A percentile compares a stretch with the other conserved stretches of the same genome.
These are phyloP conservation scores for Xiphophorus hellerii DNA, from an alignment of 2,113 vertebrate species.

Conservation along the genomic window DNA sequence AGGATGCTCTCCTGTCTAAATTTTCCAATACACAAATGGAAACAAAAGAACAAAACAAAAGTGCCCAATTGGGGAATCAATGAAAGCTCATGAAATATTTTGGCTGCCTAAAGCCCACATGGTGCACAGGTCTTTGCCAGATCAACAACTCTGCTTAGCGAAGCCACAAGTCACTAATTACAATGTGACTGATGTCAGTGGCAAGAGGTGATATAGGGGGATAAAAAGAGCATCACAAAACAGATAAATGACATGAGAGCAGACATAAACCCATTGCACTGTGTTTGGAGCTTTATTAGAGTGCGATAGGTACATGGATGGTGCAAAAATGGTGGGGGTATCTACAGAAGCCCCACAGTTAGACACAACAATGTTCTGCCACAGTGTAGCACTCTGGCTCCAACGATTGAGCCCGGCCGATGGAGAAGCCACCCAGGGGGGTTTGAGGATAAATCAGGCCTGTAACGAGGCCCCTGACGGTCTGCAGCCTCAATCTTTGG, in stretches of 20 bases:
- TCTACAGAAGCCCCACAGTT: neutral
- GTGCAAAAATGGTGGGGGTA: slow-evolving; percentile 13
- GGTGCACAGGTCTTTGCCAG: slow-evolving; percentile 20
- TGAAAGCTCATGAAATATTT: slow-evolving; percentile 27
- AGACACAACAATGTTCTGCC: slow-evolving; percentile 12
- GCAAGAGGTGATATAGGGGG: slow-evolving; percentile 1
- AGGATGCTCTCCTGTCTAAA: too few relatives aligned
- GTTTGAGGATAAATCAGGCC: slow-evolving; percentile 74
- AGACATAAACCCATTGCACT: slow-evolving; percentile 20
- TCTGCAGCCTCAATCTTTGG: slow-evolving; percentile 40
- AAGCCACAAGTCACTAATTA: slow-evolving; percentile 53
- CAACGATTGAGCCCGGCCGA: slow-evolving; percentile 30
- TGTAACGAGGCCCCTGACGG: slow-evolving; percentile 61
- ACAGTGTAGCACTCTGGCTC: slow-evolving; percentile 33
- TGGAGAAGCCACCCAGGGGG: slow-evolving; percentile 70
- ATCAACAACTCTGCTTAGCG: slow-evolving; percentile 55
- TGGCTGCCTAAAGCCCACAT: slow-evolving; percentile 26
- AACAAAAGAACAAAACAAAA: slow-evolving; percentile 6
- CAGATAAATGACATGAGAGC: slow-evolving; percentile 30
- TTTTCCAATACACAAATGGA: neutral
- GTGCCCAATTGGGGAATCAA: slow-evolving; percentile 15
- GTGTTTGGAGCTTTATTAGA: slow-evolving; percentile 56
- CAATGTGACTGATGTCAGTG: slow-evolving; percentile 8
- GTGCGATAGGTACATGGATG: slow-evolving; percentile 45
- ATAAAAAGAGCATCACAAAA: slow-evolving; percentile 26